A percentile compares a stretch with the other conserved stretches of the same genome.
Conservation (phyloP, 2,113 vertebrate species). For the Phodopus roborovskii region DNA sequence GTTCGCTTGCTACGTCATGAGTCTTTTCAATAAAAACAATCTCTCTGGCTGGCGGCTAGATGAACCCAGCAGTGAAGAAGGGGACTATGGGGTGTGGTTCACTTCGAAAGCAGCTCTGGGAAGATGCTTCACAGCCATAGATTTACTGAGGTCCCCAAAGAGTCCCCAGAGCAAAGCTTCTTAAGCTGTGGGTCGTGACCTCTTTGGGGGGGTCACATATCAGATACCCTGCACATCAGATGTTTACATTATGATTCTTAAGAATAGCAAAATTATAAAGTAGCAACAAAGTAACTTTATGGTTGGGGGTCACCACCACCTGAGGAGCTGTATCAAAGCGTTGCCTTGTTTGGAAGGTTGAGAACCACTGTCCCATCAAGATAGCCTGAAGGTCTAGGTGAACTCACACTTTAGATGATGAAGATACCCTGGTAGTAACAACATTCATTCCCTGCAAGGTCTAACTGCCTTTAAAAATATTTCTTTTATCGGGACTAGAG, state of each 20-base stretch:
- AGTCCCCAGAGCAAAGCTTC: neutral
- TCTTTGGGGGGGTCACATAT: neutral
- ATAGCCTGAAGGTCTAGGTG: neutral
- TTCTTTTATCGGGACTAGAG: neutral
- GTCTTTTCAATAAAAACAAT: conserved; percentile 67
- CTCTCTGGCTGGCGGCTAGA: conserved; percentile 65
- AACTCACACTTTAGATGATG: neutral
- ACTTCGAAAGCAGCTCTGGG: neutral
- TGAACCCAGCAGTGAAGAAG: neutral
- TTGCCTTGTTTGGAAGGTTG: neutral
- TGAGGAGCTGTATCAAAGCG: neutral
- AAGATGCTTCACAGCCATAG: conserved; percentile 46
- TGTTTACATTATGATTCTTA: neutral
- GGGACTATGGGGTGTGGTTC: conserved; percentile 8
- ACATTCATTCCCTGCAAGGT: neutral
- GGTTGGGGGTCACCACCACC: neutral
- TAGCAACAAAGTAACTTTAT: neutral
- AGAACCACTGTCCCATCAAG: neutral
- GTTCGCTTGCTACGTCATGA: conserved; percentile 68
- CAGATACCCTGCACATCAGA: neutral
- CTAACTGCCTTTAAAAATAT: neutral
- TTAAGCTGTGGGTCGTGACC: neutral
- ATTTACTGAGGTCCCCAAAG: conserved; percentile 47
- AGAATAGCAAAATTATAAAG: neutral
- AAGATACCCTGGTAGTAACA: neutral